Evolutionary conservation across 2,797 vertebrate species (phyloP), one percentile per base, ranked within the genome.

Genomic region (Eremophila alpestris): DNA sequence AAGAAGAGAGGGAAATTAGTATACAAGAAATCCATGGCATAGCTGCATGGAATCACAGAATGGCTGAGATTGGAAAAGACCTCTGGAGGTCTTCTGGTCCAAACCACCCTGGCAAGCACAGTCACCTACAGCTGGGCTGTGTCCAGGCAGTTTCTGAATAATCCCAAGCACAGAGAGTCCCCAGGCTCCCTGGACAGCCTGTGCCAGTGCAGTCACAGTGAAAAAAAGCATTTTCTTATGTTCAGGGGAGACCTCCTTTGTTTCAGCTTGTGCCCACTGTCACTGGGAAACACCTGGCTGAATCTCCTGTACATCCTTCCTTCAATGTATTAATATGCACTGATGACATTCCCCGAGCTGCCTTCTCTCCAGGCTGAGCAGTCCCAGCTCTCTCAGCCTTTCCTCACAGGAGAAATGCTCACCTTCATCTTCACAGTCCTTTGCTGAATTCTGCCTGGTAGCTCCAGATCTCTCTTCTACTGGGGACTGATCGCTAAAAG

Each of bases 191-290:
- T 15, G 11, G 20, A 11, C 17, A 94, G 58, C 14, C 43, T 18
- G 32, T 38, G 34, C 23, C 58, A 60, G 46, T 16, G 46, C 3
- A 1, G 58, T 36, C 59, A 75, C 19, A n/a, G n/a, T 21, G 7
- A 22, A 74, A 45, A 67, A 32, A 58, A 18, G 3, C 10, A 9
- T 26, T 68, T 51, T 48, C 24, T 73, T 27, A 41, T 10, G 18
- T 17, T 78, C 49, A 60, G 16, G 36, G 29, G 14, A n/a, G 79
- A 65, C 13, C 22, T 83, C 27, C n/a, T 55, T 5, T 30, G 36
- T 54, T 77, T 67, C 68, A 62, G 2, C 0, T 0, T 75, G 34
- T 36, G n/a, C 16, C 20, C 10, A 2, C 0, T 58, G 41, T 26
- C 56, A 5, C 32, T 36, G 46, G 34, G 45, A 32, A 32, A 32